These are phyloP conservation scores for Leptarthrus brevirostris DNA, from an alignment of 2,888 invertebrate species.

Conservation along the genomic window DNA sequence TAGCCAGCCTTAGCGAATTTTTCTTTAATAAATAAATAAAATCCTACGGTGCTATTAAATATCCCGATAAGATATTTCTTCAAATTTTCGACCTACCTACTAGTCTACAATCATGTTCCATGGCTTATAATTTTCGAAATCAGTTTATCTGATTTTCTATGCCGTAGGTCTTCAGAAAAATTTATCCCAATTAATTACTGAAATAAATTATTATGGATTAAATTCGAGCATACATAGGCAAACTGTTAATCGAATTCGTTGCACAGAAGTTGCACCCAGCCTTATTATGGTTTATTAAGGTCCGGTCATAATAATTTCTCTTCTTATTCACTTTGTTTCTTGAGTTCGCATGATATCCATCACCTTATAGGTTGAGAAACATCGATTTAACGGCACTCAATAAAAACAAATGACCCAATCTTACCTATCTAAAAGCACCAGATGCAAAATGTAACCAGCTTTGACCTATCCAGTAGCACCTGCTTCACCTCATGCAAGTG, in stretches of 20 bases:
- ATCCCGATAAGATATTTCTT: too few species aligned
- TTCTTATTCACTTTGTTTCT: neutral
- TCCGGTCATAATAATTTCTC: neutral
- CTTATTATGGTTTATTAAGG: neutral
- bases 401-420: constrained; percentile 40
- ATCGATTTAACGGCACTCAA: constrained; percentile 36
- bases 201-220: too few species aligned
- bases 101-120: too few species aligned
- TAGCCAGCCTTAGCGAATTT: too few species aligned
- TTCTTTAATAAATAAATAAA: too few species aligned
- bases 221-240: too few species aligned
- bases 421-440: constrained; percentile 18
- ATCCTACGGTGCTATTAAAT: too few species aligned
- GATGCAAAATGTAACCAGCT: constrained; percentile 33
- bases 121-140: too few species aligned
- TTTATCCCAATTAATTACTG: too few species aligned
- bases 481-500: constrained; percentile 23
- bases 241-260: neutral
- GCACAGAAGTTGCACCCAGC: neutral
- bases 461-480: constrained; percentile 39
- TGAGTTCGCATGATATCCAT: neutral
- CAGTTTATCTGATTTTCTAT: too few species aligned
- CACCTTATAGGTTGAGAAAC: neutral
- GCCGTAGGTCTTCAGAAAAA: too few species aligned
- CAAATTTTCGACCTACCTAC: too few species aligned